These are phyloP conservation scores for Agriopis aurantiaria DNA, from an alignment of 2,888 invertebrate species.

Conservation along the genomic window DNA sequence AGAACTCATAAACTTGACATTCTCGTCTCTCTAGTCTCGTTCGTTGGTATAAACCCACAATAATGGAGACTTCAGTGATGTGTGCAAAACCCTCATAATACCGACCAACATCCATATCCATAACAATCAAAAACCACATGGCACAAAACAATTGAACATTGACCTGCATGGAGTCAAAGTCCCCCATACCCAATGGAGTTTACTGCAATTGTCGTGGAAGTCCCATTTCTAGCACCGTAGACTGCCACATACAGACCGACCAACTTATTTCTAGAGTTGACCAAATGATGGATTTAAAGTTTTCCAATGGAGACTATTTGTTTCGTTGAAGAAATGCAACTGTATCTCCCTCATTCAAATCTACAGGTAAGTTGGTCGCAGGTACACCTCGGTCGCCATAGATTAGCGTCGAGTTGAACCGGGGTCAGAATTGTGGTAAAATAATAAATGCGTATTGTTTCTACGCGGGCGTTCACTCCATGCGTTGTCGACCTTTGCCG, in stretches of 20 bases:
- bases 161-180: constrained; percentile 29
- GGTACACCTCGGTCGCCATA: constrained; percentile 4
- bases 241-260: not conserved
- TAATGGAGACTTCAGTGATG: not conserved
- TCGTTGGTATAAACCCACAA: not conserved
- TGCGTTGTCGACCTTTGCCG: constrained; percentile 25
- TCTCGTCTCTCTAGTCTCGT: not conserved
- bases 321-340: not conserved
- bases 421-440: constrained; percentile 32
- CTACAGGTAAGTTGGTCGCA: not conserved
- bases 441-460: constrained; percentile 45
- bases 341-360: not conserved
- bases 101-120: not conserved
- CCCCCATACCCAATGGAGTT: constrained; percentile 24
- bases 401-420: constrained; percentile 6
- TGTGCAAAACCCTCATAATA: not conserved
- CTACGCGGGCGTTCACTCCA: constrained; percentile 42
- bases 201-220: constrained; percentile 17
- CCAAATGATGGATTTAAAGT: not conserved
- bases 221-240: constrained; percentile 18
- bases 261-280: not conserved
- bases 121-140: not conserved
- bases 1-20: too few relatives aligned
- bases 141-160: constrained; percentile 25
- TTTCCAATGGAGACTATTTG: too few relatives aligned